Evolutionary conservation across 2,797 vertebrate species (phyloP).

Genomic region (Garrulus glandarius): DNA sequence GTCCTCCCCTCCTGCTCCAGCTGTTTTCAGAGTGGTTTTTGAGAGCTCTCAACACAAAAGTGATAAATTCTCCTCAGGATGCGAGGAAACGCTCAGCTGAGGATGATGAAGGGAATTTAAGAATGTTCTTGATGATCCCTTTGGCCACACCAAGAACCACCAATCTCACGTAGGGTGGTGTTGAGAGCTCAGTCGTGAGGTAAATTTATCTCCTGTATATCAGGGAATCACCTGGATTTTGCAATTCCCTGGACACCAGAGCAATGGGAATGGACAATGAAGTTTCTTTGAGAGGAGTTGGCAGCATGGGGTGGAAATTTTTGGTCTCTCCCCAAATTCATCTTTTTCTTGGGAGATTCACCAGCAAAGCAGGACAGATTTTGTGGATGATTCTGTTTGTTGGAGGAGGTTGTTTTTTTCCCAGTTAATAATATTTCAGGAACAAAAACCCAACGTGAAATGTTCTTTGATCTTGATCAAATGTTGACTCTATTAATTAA

Average conservation of each 20-base stretch:
- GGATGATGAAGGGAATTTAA: not conserved
- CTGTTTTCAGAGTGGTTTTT: not conserved
- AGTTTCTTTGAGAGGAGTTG: not conserved
- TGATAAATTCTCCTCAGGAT: not conserved
- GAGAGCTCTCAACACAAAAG: not conserved
- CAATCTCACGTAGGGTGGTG: fast-evolving
- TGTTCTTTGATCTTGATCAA: not conserved
- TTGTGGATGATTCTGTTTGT: not conserved
- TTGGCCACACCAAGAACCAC: not conserved
- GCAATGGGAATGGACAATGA: not conserved
- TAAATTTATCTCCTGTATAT: not conserved
- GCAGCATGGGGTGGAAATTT: not conserved
- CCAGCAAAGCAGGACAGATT: not conserved
- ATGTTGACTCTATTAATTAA: slow-evolving; percentile 5
- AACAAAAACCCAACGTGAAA: not conserved
- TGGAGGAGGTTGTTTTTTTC: fast-evolving
- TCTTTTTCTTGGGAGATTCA: not conserved
- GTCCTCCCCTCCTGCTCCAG: not conserved
- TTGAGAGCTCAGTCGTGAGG: not conserved
- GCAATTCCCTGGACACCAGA: not conserved
- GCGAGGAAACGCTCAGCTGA: not conserved
- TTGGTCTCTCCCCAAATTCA: not conserved
- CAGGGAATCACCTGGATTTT: not conserved
- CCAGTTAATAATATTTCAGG: not conserved
- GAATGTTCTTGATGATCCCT: fast-evolving